Evolutionary conservation across 37 sponge, comb jelly and placozoan species (phyloP).

Genomic region (Geodia barretti): DNA sequence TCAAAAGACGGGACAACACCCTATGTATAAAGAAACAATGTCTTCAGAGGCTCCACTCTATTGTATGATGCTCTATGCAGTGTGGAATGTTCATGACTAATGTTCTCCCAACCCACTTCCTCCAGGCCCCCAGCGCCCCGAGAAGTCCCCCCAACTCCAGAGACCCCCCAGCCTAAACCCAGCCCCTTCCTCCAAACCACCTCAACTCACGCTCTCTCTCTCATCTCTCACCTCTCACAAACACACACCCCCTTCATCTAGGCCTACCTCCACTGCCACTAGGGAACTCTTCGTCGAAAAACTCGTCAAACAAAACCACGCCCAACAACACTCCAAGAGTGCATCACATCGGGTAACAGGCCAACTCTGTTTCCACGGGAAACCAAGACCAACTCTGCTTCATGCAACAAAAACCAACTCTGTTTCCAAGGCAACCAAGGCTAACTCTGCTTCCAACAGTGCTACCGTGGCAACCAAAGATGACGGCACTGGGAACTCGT

Average conservation of each 20-base stretch:
- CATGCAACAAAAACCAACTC: no score
- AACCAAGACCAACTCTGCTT: no score
- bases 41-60: no score
- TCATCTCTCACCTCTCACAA: background rate
- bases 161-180: background rate
- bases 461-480: background rate
- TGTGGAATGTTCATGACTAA: no score
- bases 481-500: background rate
- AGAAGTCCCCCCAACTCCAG: background rate
- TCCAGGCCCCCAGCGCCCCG: background rate
- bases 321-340: background rate
- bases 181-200: constrained; percentile 2
- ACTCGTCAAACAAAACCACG: background rate
- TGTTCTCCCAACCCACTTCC: background rate
- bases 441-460: background rate
- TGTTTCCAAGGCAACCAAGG: no score
- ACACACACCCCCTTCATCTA: background rate
- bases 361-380: background rate
- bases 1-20: no score
- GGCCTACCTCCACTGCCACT: background rate
- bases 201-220: background rate
- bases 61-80: no score
- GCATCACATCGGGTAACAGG: background rate
- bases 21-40: no score
- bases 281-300: background rate